phyloP scores from a whole-genome alignment of 2,113 vertebrate genomes.

The Cairina moschata region DNA sequence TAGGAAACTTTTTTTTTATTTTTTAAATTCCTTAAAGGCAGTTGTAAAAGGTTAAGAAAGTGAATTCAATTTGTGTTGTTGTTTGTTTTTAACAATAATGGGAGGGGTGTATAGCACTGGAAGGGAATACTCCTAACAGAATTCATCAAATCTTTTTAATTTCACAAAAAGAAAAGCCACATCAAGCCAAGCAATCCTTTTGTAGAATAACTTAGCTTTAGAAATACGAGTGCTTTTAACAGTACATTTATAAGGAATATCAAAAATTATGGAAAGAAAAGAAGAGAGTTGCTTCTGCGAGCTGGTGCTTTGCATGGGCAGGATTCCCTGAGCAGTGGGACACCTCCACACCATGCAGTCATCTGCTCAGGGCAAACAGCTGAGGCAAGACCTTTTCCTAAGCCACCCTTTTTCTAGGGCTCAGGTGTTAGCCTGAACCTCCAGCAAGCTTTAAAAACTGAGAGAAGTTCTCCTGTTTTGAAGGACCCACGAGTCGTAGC shows the following conservation, averaged over 20 bases:
- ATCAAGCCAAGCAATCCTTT: not conserved
- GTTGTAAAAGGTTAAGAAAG: not conserved
- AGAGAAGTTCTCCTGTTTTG: not conserved
- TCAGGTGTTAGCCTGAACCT: not conserved
- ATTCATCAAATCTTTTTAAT: not conserved
- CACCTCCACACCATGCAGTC: not conserved
- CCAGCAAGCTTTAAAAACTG: not conserved
- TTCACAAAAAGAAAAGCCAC: not conserved
- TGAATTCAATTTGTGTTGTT: not conserved
- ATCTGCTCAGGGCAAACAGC: not conserved
- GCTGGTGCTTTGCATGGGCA: not conserved
- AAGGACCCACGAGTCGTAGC: not conserved
- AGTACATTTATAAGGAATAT: not conserved
- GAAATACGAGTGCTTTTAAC: not conserved
- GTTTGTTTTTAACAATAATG: not conserved
- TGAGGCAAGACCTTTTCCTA: not conserved
- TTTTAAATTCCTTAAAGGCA: not conserved
- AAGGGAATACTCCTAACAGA: not conserved
- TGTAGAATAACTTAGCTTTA: not conserved
- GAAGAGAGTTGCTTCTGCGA: not conserved
- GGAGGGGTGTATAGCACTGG: not conserved
- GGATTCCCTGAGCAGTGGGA: not conserved
- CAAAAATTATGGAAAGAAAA: not conserved
- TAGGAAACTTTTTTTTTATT: not conserved
- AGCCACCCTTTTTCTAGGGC: not conserved